Evolutionary conservation across 1,140 invertebrate genomes (phyloP), one percentile per base, ranked within the genome.

Genomic region (Neodiprion pinetum): DNA sequence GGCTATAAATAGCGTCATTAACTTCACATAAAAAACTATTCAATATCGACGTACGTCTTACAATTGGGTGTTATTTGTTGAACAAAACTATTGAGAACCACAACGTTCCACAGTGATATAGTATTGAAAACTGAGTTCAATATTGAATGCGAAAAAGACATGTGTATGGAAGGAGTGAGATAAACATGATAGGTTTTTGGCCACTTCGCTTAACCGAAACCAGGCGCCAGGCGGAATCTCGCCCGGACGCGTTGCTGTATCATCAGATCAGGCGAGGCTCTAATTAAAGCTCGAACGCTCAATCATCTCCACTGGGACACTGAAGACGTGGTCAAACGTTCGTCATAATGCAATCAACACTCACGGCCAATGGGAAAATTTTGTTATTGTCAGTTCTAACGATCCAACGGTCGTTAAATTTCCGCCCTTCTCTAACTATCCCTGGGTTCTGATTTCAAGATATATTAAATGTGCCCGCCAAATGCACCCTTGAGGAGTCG

Each of bases 271-370:
- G 28, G 53, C 7, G 53, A 14, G n/a, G 9, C 53, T 61, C n/a
- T 61, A 61, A 61, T 61, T 17, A 61, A 17, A 7, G 53, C 53
- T 61, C 11, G 5, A 61, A 14, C 53, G 53, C 53, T 61, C 53
- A 61, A 61, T 61, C 53, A 61, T 61, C 53, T 61, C 53, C 53
- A 61, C 53, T 17, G 53, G 53, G 53, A 61, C n/a, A 17, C n/a
- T 61, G 53, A 61, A 12, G 53, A 17, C 53, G 53, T 17, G 53
- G n/a, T 61, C 53, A 61, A 61, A 61, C 53, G 53, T 61, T 61
- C 53, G 53, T 61, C 53, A 61, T 17, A 17, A 12, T 14, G 53
- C 53, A 61, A 61, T 61, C n/a, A 61, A 61, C n/a, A 8, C n/a
- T 9, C n/a, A 9, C 9, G 53, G 53, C 53, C 7, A 61, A 17